Base-by-base conservation (phyloP, 2,113 vertebrate species). In the Gallinago media region DNA sequence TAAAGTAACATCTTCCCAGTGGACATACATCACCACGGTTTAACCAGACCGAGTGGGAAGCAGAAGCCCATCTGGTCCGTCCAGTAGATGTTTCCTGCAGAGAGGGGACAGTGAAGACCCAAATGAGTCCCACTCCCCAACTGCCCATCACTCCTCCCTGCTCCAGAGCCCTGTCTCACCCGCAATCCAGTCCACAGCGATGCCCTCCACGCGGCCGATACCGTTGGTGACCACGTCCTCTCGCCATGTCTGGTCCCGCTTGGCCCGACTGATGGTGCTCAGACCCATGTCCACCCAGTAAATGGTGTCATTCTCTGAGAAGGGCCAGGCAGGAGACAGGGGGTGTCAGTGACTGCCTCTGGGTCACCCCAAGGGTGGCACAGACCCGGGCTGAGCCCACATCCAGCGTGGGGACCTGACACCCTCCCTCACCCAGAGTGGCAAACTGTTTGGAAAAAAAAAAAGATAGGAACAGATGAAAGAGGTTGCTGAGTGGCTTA, bases 251-350 rank as follows among this genome's bases (percentile, higher is more conserved):
- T 99, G 99, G 96, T 99, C 99, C 78, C 99, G 90, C 96, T 99
- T 99, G 94, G 99, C 99, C 49, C 99, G 97, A 96, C 99, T 99
- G 94, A 99, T 99, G 95, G 99, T 99, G 97, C 99, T 99, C 68
- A 99, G 97, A 16, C 99, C 99, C 99, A 99, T 99, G 96, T 99
- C 99, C 96, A 99, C 99, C 99, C 99, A 99, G 97, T 99, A 99
- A 83, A 99, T 99, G 1, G 99, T 99, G 97, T 99, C 99, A 2
- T 99, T 99, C 83, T 99, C 99, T 99, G 97, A 63, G 67, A 78
- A 17, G 18, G 12, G 63, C 9, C 27, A 26, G 15, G 77, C 15
- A 31, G 25, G 38, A 67, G 38, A 67, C 32, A 22, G 31, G 1
- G 3, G 0, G 4, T 12, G 38, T 92, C 62, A 73, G 42, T 3